A percentile compares a stretch with the other conserved stretches of the same genome.
Evolutionary conservation across 2,888 invertebrate species (phyloP).

Genomic region (Rotaria sp.): DNA sequence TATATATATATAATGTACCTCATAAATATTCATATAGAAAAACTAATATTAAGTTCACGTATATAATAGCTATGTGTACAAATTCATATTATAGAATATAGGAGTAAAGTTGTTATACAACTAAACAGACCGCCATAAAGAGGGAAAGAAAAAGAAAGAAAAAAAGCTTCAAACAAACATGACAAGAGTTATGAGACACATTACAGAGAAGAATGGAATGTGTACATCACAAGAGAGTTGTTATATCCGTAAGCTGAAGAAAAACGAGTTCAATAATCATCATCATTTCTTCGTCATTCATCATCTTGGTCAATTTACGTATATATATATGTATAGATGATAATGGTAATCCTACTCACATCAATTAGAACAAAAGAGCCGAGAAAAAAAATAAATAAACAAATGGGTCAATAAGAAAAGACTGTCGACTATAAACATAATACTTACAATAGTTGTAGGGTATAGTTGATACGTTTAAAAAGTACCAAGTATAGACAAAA

Average conservation of each 20-base stretch:
- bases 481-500: background rate
- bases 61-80: background rate
- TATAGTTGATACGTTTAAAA: background rate
- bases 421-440: background rate
- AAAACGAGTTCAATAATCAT: background rate
- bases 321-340: background rate
- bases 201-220: background rate
- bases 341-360: background rate
- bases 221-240: conserved; percentile 1
- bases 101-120: background rate
- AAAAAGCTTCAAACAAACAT: background rate
- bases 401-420: background rate
- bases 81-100: background rate
- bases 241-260: background rate
- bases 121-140: background rate
- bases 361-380: background rate
- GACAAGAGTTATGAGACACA: background rate
- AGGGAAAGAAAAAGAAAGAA: background rate
- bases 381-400: background rate
- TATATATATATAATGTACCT: background rate
- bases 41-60: background rate
- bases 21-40: background rate
- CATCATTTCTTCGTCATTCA: background rate
- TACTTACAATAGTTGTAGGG: background rate
- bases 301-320: background rate